Percentiles rank a stretch among this genome's conserved stretches.
These are phyloP conservation scores for Glaucidium brasilianum DNA, from an alignment of 2,113 vertebrate genomes.

Conservation along the genomic window DNA sequence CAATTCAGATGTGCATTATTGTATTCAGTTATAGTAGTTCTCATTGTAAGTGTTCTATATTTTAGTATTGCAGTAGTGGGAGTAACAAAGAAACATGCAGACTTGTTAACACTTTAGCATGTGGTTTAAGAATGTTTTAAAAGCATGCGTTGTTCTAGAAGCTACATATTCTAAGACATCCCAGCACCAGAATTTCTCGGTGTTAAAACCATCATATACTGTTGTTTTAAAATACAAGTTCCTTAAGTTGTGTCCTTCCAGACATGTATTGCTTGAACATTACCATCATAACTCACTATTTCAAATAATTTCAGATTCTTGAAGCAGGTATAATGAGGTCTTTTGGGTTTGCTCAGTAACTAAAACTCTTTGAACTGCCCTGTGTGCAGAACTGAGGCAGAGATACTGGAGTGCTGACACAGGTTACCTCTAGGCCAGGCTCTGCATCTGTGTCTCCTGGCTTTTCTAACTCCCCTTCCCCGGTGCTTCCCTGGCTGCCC, in stretches of 20 bases:
- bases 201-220: not conserved
- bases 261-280: rapidly evolving
- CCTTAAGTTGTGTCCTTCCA: not conserved
- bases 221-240: not conserved
- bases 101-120: rapidly evolving
- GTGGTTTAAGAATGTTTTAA: not conserved
- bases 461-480: not conserved
- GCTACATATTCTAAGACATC: not conserved
- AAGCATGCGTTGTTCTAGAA: not conserved
- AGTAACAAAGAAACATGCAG: not conserved
- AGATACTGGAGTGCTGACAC: rapidly evolving
- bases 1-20: rapidly evolving
- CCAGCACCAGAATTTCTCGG: not conserved
- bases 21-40: not conserved
- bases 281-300: rapidly evolving
- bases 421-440: not conserved
- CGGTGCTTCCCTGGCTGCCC: not conserved
- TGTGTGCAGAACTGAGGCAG: not conserved
- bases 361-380: not conserved
- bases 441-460: not conserved
- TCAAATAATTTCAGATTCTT: not conserved
- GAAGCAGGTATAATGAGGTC: not conserved
- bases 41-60: not conserved
- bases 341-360: not conserved
- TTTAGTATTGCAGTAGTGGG: not conserved